These are phyloP conservation scores for Hydractinia echinata DNA, from an alignment of 30 jellyfish, hydroid and myxozoan species.

Conservation along the genomic window DNA sequence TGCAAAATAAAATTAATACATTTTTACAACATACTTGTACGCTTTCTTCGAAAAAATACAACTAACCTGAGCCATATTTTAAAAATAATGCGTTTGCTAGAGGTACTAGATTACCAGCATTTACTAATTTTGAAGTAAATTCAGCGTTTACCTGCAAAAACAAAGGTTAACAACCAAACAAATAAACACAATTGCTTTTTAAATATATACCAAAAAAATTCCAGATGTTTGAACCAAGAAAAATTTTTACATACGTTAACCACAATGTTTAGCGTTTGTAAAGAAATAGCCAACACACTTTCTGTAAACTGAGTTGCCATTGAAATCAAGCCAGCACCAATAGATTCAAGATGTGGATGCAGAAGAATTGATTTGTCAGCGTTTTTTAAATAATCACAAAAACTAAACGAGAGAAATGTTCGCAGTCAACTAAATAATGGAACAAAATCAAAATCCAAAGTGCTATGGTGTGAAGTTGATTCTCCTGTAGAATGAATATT, in stretches of 20 bases:
- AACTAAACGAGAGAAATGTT: constrained; percentile 25
- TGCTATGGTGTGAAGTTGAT: no score
- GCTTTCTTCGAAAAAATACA: neutral
- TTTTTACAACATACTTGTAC: neutral
- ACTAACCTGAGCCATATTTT: constrained; percentile 72
- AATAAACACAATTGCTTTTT: neutral
- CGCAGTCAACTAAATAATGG: no score
- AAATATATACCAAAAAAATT: neutral
- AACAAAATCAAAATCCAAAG: no score
- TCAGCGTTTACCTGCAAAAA: constrained; percentile 51
- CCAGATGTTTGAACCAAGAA: neutral
- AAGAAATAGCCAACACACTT: constrained; percentile 67
- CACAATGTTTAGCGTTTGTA: constrained; percentile 55
- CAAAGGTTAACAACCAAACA: neutral
- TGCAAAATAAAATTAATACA: neutral
- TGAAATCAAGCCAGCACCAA: constrained; percentile 67
- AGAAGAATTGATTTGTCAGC: constrained; percentile 35
- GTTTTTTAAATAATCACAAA: constrained; percentile 63
- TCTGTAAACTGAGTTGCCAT: constrained; percentile 67
- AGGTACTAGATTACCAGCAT: constrained; percentile 51
- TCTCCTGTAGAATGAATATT: no score
- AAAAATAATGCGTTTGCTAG: constrained; percentile 58
- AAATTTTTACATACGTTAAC: constrained; percentile 3
- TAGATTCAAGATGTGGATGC: constrained; percentile 46
- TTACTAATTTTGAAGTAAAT: constrained; percentile 51